These are phyloP conservation scores for Eupeodes luniger DNA, from an alignment of 2,888 invertebrate genomes.

Conservation along the genomic window DNA sequence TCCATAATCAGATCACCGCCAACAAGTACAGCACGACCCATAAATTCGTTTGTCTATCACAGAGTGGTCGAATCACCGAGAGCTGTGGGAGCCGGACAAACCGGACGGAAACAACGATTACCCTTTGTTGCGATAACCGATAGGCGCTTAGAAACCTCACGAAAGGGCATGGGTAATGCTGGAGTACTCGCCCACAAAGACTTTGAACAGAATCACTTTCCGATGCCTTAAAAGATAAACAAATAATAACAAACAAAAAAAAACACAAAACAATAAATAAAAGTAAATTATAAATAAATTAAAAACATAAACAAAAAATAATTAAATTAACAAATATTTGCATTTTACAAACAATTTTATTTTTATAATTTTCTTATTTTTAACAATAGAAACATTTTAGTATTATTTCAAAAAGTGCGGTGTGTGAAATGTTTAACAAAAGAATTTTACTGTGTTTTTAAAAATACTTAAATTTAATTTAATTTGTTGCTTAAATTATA, in stretches of 20 bases:
- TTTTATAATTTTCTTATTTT: background rate
- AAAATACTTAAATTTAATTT: too few relatives aligned
- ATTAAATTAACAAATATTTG: background rate
- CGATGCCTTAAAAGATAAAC: conserved; percentile 82
- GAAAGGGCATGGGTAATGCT: conserved; percentile 77
- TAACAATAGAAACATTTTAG: background rate
- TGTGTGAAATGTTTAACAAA: background rate
- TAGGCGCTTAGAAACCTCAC: conserved; percentile 82
- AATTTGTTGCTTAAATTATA: too few relatives aligned
- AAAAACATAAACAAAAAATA: background rate
- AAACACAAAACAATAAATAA: conserved; percentile 8
- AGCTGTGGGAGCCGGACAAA: conserved; percentile 79
- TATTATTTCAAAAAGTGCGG: background rate
- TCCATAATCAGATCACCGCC: conserved; percentile 65
- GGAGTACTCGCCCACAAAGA: conserved; percentile 79
- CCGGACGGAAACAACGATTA: conserved; percentile 82
- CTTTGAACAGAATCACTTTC: conserved; percentile 83
- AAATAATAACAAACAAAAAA: conserved; percentile 36
- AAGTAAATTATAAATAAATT: conserved; percentile 35
- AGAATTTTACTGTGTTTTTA: background rate
- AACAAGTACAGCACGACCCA: conserved; percentile 70
- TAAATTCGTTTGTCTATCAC: conserved; percentile 83
- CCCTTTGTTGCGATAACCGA: conserved; percentile 84
- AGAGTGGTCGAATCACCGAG: conserved; percentile 82
- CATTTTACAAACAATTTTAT: background rate